Evolutionary conservation across 2,888 invertebrate genomes (phyloP), one percentile per base, ranked within the genome.

Genomic region (Acanthoscelides obtectus): DNA sequence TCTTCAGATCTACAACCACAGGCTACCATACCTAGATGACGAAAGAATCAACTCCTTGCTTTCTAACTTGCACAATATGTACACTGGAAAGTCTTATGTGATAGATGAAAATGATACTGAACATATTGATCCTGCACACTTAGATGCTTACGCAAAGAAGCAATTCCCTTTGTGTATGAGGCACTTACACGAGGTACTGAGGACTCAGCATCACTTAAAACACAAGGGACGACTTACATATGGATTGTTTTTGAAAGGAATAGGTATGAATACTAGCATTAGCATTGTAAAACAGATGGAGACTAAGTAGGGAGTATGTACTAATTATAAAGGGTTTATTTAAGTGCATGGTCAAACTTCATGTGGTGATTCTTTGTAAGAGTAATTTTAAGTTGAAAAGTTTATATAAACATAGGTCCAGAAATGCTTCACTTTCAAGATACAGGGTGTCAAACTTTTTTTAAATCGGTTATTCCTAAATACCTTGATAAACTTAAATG

Each of bases 151-250:
- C 21, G 90, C 95, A 0, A 89, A 90, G 74, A 91, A 93, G 79
- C 95, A 97, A 17, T 99, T 94, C 86, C 99, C 99, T 0, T 87
- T 96, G n/a, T 99, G 99, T 82, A 99, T 99, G 99, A 91, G 94
- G 77, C 89, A 92, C 73, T 88, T 98, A 71, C 97, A 99, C 84
- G 93, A 94, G 73, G 87, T 90, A 21, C 84, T 99, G 5, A 88
- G 92, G 73, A 85, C 89, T 8, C 90, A 90, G n/a, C 97, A 97
- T 84, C 98, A 99, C 84, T 87, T 98, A 69, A 94, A 92, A 79
- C 95, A 99, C 85, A 90, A 90, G 21, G 96, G 94, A 0, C 90
- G 98, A 72, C 87, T 96, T 80, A 97, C 98, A 81, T 98, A 97
- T 85, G 95, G 97, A 0, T 87, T 99, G 64, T 99, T 97, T 83